Base-by-base conservation (phyloP, 2,888 invertebrate genomes). In the Orthosia cruda region DNA sequence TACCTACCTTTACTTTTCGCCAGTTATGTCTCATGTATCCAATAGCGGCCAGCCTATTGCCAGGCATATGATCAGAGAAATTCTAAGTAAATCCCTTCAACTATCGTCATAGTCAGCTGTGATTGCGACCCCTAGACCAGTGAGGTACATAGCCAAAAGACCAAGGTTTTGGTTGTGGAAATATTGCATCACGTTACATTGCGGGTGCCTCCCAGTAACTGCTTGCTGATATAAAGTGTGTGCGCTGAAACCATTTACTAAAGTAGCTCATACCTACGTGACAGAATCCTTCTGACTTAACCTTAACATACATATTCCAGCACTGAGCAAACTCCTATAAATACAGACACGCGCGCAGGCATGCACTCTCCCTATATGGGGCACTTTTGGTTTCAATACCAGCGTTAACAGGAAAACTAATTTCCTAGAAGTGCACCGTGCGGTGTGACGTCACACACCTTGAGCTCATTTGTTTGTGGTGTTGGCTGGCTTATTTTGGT, bases 331-430 rank as follows among this genome's bases (percentile, higher is more conserved):
- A 76, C 50, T 63, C n/a, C 45, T 71, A 26, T 58, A 58, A 49
- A 65, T 47, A 72, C 40, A 16, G 20, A 52, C 58, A 61, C 59
- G 16, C 23, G 49, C 74, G 57, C 73, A 58, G 18, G 11, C 15
- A 47, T 63, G 20, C 72, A 32, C 32, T 18, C 45, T 45, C 59
- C 59, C 32, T 76, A 71, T 73, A 80, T 67, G 74, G 76, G 58
- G 40, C 62, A 82, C 65, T 78, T 52, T 79, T 70, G 63, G 71
- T 72, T 80, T 82, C 74, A 72, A 49, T 71, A 59, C 66, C 69
- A 70, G 23, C 12, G 55, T 64, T 80, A 79, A 78, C 80, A 88
- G 88, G 87, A 86, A 82, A 84, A 84, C 55, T 40, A 64, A n/a
- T 67, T 86, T 55, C 68, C 57, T 67, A 69, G 71, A 83, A 80